Percentiles rank a stretch among this genome's conserved stretches.
phyloP scores from a whole-genome alignment of 1,140 invertebrate species.

The Cyclina sinensis region DNA sequence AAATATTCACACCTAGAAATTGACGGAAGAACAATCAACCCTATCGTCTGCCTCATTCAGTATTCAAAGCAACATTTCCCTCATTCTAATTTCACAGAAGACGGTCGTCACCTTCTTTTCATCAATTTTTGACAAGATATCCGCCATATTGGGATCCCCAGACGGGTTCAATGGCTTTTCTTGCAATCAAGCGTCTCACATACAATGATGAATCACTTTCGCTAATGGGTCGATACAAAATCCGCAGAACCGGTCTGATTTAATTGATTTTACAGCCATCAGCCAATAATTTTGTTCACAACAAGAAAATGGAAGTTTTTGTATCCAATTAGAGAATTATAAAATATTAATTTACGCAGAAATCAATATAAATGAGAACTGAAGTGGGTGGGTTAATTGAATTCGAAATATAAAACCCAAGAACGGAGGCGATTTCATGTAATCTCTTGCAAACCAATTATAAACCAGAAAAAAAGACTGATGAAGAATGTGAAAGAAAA shows the following conservation, averaged over 20 bases:
- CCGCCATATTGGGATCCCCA: slow-evolving; percentile 60
- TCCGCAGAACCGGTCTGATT: slow-evolving; percentile 46
- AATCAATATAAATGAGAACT: slow-evolving; percentile 42
- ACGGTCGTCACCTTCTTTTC: slow-evolving; percentile 48
- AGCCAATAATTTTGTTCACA: slow-evolving; percentile 52
- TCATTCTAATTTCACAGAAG: slow-evolving; percentile 34
- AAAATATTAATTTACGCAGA: slow-evolving; percentile 63
- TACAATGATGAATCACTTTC: slow-evolving; percentile 67
- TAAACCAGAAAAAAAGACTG: too few relatives aligned
- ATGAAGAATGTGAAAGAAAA: too few relatives aligned
- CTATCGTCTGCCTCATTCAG: not conserved
- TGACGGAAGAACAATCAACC: slow-evolving; percentile 30
- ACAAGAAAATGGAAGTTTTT: slow-evolving; percentile 34
- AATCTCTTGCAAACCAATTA: not conserved
- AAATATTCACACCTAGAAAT: slow-evolving; percentile 24
- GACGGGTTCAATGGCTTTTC: slow-evolving; percentile 60
- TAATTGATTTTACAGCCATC: slow-evolving; percentile 53
- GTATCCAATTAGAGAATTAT: slow-evolving; percentile 67
- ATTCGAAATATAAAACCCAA: slow-evolving; percentile 14
- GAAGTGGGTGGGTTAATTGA: slow-evolving; percentile 35
- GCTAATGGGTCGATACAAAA: slow-evolving; percentile 64
- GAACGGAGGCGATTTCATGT: not conserved
- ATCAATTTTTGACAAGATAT: slow-evolving; percentile 53
- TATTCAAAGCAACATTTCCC: slow-evolving; percentile 50
- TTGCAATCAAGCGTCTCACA: slow-evolving; percentile 59